Evolutionary conservation across 2,888 invertebrate species (phyloP), one percentile per base, ranked within the genome.

Genomic region (Tinea semifulvella): DNA sequence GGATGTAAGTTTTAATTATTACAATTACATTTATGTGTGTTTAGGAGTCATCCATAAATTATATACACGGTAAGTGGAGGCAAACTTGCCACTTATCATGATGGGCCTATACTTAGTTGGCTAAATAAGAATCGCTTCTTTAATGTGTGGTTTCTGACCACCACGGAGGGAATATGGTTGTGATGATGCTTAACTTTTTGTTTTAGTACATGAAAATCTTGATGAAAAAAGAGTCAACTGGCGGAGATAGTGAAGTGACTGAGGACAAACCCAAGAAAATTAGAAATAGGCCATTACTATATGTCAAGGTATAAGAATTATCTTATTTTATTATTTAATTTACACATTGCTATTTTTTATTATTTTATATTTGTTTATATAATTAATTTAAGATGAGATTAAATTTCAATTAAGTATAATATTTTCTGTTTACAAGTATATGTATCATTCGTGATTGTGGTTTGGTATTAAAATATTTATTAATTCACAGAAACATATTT

Each of bases 201-300:
- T n/a, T 6, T 39, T 70, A 90, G 82, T 92, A 93, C 58, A 89
- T 90, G 89, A 86, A 90, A 67, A 68, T 84, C 2, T 64, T 91
- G 39, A 86, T 85, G 71, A 76, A 82, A 63, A 84, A 82, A 70
- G 65, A 27, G 31, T 10, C 42, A 2, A 14, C 31, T 18, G 45
- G 52, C 48, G 49, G 50, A 45, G 27, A 50, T 26, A 57, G 61
- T n/a, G 56, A 60, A 50, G 58, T 58, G 54, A 57, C 52, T 56
- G 67, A 63, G 52, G 58, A 56, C 49, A 53, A 54, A 53, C 68
- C 67, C 53, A 75, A 68, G 50, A 72, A 62, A 66, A 68, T 80
- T 52, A 65, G 79, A 51, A 79, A 81, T 48, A 65, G 77, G 50
- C 68, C 68, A 48, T 56, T 82, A 14, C 68, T 72, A 52, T 67